Evolutionary conservation across 2,888 invertebrate genomes (phyloP), one percentile per base, ranked within the genome.

Genomic region (Scaptomyza flava): DNA sequence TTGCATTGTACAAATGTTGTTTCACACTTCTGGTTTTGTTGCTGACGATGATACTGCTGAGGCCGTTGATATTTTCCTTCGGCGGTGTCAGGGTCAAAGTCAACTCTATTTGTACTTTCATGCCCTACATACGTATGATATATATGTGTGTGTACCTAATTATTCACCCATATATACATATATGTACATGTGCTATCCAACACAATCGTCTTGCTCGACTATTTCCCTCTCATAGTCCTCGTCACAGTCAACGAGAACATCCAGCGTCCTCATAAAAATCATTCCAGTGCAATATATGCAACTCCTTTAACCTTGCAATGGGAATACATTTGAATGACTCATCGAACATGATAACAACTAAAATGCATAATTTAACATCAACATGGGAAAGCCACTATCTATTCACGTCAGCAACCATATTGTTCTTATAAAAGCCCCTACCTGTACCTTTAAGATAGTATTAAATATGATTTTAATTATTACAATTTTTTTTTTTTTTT

Each of bases 51-150:
- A 17, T 64, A 50, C 27, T 52, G 20, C 31, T 45, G 45, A 45
- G 45, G 43, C 36, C 48, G n/a, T 58, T 46, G 67, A 56, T 42
- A 11, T 34, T 56, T 48, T 38, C 56, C 58, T 57, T 51, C 58
- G 70, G 65, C 75, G 48, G 69, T 77, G 73, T 83, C 86, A 83
- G 86, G 83, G 83, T 83, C 83, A 86, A 81, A 85, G 82, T 85
- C 82, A 85, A 77, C 68, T 74, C 71, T 78, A 71, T 74, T 82
- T 83, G 82, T 78, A 77, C 68, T 72, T 82, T 72, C 72, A 82
- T 69, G 77, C 77, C 60, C 60, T 70, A 42, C 56, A 46, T 27
- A 45, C 20, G 5, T 36, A 12, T 34, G 12, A 1, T 36, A 7
- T 36, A 6, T 36, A 36, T 36, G n/a, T 34, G n/a, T 34, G 6